Conservation (phyloP, 2,797 vertebrate genomes). For the Helicolenus hilgendorfi region DNA sequence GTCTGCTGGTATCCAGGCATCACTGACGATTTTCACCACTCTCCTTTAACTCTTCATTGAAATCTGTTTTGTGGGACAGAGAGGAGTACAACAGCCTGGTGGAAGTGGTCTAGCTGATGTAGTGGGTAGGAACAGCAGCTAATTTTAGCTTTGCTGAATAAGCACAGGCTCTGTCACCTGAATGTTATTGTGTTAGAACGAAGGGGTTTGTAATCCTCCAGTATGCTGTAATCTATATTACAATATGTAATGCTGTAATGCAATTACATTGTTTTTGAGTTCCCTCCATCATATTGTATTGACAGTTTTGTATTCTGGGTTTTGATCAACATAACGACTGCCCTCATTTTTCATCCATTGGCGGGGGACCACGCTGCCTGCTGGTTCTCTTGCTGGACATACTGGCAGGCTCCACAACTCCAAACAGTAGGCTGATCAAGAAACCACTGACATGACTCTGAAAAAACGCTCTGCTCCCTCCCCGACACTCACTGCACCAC, state of each 20-base stretch:
- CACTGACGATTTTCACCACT: conserved; percentile 48
- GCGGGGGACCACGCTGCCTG: neutral
- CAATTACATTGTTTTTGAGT: neutral
- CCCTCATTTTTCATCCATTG: neutral
- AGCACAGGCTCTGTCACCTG: conserved; percentile 38
- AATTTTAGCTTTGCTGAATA: conserved; percentile 58
- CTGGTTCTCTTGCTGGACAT: conserved; percentile 12
- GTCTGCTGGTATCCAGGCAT: conserved; percentile 58
- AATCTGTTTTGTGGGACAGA: conserved; percentile 45
- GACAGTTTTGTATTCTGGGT: neutral
- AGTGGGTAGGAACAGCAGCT: conserved; percentile 30
- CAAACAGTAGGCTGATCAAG: conserved; percentile 23
- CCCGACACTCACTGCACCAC: conserved; percentile 50
- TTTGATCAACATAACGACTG: conserved; percentile 18
- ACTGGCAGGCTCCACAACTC: neutral
- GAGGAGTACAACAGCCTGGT: conserved; percentile 4
- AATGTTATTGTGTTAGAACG: conserved; percentile 7
- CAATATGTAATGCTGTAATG: neutral
- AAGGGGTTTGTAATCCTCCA: conserved; percentile 4
- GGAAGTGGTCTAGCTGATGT: conserved; percentile 24
- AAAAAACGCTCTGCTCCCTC: conserved; percentile 28
- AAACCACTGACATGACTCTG: conserved; percentile 20
- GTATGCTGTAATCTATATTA: neutral
- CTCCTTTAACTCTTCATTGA: conserved; percentile 27
- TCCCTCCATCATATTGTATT: neutral